Evolutionary conservation across 2,888 invertebrate genomes (phyloP), one percentile per base, ranked within the genome.

Genomic region (Volucella bombylans): DNA sequence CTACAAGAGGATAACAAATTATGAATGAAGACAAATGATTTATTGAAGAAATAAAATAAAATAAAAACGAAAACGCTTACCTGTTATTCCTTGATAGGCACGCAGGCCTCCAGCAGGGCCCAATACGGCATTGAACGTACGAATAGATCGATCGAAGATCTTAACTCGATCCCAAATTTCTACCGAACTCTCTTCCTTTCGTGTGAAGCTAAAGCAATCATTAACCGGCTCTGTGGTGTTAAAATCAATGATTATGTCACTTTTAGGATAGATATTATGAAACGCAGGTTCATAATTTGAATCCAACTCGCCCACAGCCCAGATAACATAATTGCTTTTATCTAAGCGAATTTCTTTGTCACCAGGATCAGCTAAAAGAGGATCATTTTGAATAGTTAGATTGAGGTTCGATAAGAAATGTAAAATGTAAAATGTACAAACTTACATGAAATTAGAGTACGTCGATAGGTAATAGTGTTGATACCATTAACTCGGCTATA

Each of bases 271-370:
- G 77, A 95, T 91, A 71, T 96, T 95, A 90, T 98, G 98, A 92
- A 96, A 97, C 87, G 95, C 94, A 0, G 97, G 97, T 90, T 96
- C 96, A 82, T 94, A 94, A 87, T 94, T 95, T 38, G 94, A 93
- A 90, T 96, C 96, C 87, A 97, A 92, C 86, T 94, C 93, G 3
- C 98, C 98, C 72, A 97, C 92, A 1, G 97, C 97, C 97, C 97
- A 98, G 73, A 97, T 94, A 15, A 95, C 93, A 89, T 93, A 95
- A 80, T 95, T 92, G 86, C 93, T 92, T 31, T 93, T 93, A 87
- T 95, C 94, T 76, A 94, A 92, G 45, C 93, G 93, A 92, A 95
- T 95, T 90, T 95, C 95, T 89, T 94, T 95, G 89, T 97, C 97
- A 41, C 96, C 95, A 74, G 92, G 87, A 92, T 97, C 97, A 88